A percentile compares a stretch with the other conserved stretches of the same genome.
Evolutionary conservation across 2,888 invertebrate genomes (phyloP).

Genomic region (Malthinus flaveolus): DNA sequence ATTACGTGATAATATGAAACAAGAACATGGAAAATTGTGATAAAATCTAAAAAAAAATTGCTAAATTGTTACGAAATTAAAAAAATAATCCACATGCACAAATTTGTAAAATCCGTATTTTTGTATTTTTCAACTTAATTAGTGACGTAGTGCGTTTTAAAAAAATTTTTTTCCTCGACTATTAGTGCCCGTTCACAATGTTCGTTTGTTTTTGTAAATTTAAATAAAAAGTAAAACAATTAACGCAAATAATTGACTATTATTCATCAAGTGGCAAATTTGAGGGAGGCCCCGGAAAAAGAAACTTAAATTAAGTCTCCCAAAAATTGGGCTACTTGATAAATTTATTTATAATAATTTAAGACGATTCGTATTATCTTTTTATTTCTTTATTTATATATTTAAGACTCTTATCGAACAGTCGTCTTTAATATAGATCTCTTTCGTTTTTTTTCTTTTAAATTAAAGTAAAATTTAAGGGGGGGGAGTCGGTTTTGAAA

Average conservation of each 20-base stretch:
- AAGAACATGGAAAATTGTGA: constrained; percentile 16
- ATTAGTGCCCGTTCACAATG: not conserved
- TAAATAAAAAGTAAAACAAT: not conserved
- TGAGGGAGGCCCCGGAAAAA: too few relatives aligned
- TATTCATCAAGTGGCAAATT: too few relatives aligned
- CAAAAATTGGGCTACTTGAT: constrained; percentile 1
- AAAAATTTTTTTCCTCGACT: not conserved
- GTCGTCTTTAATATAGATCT: constrained; percentile 24
- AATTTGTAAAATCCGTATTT: constrained; percentile 17
- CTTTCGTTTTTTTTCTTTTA: constrained; percentile 7
- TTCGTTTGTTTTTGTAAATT: constrained; percentile 1
- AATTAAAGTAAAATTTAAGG: not conserved
- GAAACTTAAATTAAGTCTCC: too few relatives aligned
- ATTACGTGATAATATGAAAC: not conserved
- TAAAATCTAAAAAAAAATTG: constrained; percentile 16
- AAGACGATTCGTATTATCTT: constrained; percentile 17
- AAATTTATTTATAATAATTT: constrained; percentile 13
- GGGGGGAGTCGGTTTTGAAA: too few relatives aligned
- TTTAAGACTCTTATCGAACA: constrained; percentile 25
- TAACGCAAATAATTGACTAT: too few relatives aligned
- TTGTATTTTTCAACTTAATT: constrained; percentile 21
- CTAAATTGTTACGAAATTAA: constrained; percentile 7
- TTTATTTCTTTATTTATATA: constrained; percentile 22
- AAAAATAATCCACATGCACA: constrained; percentile 5
- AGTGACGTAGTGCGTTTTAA: constrained; percentile 5